A percentile compares a stretch with the other conserved stretches of the same genome.
phyloP scores from a whole-genome alignment of 92 coral and sea anemone species.

The Porites evermanni region DNA sequence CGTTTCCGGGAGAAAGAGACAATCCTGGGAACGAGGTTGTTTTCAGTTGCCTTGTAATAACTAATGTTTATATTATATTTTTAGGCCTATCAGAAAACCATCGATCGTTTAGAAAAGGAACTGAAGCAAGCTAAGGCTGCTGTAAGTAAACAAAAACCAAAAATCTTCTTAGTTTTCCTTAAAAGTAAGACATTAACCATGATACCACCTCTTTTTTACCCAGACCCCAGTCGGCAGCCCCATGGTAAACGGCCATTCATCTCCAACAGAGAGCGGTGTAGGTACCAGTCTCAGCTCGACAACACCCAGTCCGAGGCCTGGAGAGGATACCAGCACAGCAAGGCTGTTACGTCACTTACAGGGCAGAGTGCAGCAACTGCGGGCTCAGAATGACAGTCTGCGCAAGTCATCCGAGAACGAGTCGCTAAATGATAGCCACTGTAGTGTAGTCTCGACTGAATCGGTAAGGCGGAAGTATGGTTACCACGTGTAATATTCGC shows the following conservation, averaged over 20 bases:
- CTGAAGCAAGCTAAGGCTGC: slow-evolving; percentile 64
- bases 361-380: slow-evolving; percentile 95
- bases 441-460: slow-evolving; percentile 73
- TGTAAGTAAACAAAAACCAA: slow-evolving; percentile 29
- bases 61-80: background rate
- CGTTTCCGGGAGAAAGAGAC: no score
- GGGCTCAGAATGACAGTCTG: slow-evolving; percentile 94
- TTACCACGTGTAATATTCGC: no score
- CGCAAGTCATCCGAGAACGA: slow-evolving; percentile 83
- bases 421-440: slow-evolving; percentile 84
- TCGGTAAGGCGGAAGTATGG: slow-evolving; percentile 27
- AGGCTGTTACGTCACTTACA: slow-evolving; percentile 95
- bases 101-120: slow-evolving; percentile 91
- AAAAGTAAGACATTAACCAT: no score
- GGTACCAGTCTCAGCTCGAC: slow-evolving; percentile 89
- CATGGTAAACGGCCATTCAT: slow-evolving; percentile 77
- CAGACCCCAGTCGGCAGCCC: slow-evolving; percentile 86
- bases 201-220: background rate
- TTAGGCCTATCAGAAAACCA: slow-evolving; percentile 87
- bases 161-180: background rate
- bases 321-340: slow-evolving; percentile 83
- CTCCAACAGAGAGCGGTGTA: slow-evolving; percentile 85
- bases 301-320: slow-evolving; percentile 84
- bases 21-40: no score
- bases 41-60: background rate